A percentile compares a stretch with the other conserved stretches of the same genome.
These are phyloP conservation scores for Notolabrus celidotus DNA, from an alignment of 2,797 vertebrate species.

Conservation along the genomic window DNA sequence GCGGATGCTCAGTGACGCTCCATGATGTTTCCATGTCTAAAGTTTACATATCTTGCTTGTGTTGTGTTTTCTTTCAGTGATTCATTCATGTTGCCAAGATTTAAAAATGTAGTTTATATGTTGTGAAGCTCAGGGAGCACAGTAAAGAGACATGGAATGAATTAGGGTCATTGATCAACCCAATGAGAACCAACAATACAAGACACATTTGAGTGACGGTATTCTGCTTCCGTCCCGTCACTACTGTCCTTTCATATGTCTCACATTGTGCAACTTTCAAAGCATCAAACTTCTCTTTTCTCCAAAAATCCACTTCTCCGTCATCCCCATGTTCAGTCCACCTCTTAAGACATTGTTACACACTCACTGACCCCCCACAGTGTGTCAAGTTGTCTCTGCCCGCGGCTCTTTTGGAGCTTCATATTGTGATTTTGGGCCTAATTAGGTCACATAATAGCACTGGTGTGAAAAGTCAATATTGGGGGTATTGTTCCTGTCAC, in stretches of 20 bases:
- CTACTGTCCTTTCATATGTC: conserved; percentile 1
- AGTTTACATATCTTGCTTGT: conserved; percentile 19
- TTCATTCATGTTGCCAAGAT: conserved; percentile 45
- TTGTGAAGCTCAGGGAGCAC: not conserved
- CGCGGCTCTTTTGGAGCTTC: conserved; percentile 19
- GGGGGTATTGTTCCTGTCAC: conserved; percentile 60
- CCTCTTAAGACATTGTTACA: conserved; percentile 48
- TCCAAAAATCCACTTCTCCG: conserved; percentile 1
- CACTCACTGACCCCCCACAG: conserved; percentile 15
- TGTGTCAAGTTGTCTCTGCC: conserved; percentile 41
- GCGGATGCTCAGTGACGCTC: conserved; percentile 64
- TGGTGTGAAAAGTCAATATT: conserved; percentile 74
- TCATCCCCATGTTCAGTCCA: conserved; percentile 17
- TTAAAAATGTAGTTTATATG: not conserved
- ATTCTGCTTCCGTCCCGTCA: not conserved
- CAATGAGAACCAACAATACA: conserved; percentile 16
- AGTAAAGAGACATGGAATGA: not conserved
- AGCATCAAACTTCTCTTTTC: conserved; percentile 40
- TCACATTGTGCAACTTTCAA: conserved; percentile 27
- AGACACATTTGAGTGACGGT: not conserved
- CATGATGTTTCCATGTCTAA: conserved; percentile 51
- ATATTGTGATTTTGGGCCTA: conserved; percentile 59
- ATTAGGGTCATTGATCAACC: conserved; percentile 6
- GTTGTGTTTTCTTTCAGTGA: conserved; percentile 28
- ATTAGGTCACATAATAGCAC: conserved; percentile 67